These are phyloP conservation scores for Chrysomela aeneicollis DNA, from an alignment of 2,888 invertebrate genomes.

Conservation along the genomic window DNA sequence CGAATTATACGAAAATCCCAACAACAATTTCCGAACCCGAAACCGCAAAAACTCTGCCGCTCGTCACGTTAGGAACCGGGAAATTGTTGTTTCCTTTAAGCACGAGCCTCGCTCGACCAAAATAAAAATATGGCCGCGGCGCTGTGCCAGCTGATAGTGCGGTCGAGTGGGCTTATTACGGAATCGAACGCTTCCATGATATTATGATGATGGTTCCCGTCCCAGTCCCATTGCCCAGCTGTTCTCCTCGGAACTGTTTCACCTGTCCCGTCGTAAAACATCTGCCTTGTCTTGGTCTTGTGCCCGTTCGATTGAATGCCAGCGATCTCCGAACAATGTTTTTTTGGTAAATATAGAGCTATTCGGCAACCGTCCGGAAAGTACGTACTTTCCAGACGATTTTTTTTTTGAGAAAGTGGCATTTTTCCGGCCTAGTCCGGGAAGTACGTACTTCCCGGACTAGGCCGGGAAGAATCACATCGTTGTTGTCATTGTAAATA, in stretches of 20 bases:
- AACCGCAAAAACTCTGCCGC: background rate
- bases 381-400: too few relatives aligned
- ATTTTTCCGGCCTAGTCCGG: too few relatives aligned
- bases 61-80: background rate
- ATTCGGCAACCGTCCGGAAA: too few relatives aligned
- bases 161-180: background rate
- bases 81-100: background rate
- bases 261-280: slow-evolving; percentile 25
- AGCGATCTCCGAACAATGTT: background rate
- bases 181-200: slow-evolving; percentile 14
- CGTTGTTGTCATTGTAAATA: too few relatives aligned
- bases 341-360: too few relatives aligned
- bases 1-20: too few relatives aligned
- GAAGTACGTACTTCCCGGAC: too few relatives aligned
- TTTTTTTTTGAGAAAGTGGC: too few relatives aligned
- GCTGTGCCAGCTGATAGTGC: background rate
- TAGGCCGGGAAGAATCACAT: too few relatives aligned
- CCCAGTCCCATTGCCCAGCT: slow-evolving; percentile 21
- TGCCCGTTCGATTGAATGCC: slow-evolving; percentile 2
- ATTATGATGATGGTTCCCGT: too few relatives aligned
- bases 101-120: background rate
- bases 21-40: background rate
- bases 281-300: slow-evolving; percentile 21
- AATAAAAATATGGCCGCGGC: background rate
- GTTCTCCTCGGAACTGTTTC: slow-evolving; percentile 9